Evolutionary conservation across 2,113 vertebrate genomes (phyloP).

Genomic region (Ceuthmochares aereus): DNA sequence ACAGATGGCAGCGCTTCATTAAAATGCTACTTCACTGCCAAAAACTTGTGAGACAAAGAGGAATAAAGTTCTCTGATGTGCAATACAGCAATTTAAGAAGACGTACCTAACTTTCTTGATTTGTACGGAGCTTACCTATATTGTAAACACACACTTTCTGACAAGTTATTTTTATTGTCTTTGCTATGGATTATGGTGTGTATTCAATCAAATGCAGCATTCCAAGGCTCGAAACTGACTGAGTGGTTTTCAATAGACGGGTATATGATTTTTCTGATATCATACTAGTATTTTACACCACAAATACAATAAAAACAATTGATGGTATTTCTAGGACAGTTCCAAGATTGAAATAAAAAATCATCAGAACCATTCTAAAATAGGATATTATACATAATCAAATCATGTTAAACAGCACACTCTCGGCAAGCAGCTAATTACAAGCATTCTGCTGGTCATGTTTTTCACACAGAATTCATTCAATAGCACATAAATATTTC

Average conservation of each 20-base stretch:
- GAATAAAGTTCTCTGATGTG: constrained; percentile 64
- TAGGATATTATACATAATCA: constrained; percentile 72
- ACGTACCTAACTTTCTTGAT: constrained; percentile 66
- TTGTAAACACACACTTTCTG: constrained; percentile 65
- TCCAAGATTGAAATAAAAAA: constrained; percentile 72
- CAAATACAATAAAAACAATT: constrained; percentile 67
- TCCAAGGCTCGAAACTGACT: constrained; percentile 73
- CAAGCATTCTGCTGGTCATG: constrained; percentile 79
- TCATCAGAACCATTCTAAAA: constrained; percentile 75
- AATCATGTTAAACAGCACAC: constrained; percentile 75
- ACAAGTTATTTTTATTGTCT: constrained; percentile 41
- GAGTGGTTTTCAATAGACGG: constrained; percentile 53
- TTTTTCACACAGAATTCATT: constrained; percentile 76
- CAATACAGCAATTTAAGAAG: constrained; percentile 70
- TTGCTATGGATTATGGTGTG: constrained; percentile 55
- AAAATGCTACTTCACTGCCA: constrained; percentile 71
- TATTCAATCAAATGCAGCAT: constrained; percentile 65
- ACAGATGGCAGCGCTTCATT: constrained; percentile 61
- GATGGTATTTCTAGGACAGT: constrained; percentile 63
- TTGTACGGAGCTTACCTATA: constrained; percentile 48
- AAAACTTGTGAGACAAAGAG: constrained; percentile 51
- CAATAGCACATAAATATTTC: constrained; percentile 80
- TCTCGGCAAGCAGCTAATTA: constrained; percentile 77
- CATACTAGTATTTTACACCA: constrained; percentile 73
- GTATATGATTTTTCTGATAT: constrained; percentile 48